Percentiles rank a stretch among this genome's conserved stretches.
Conservation (phyloP, 2,888 invertebrate species). For the Anoncus sp. region DNA sequence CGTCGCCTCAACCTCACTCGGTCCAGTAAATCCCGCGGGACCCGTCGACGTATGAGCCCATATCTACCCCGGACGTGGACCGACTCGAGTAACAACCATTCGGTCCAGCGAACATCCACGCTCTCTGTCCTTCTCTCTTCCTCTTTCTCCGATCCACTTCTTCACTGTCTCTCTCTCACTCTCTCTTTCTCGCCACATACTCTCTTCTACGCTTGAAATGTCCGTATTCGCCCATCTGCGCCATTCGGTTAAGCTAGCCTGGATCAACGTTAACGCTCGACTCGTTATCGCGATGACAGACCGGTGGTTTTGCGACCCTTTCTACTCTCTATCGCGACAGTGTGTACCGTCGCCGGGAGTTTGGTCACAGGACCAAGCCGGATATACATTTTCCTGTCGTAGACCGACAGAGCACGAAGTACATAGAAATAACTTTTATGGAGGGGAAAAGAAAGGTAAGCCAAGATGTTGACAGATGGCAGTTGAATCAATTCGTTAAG, state of each 20-base stretch:
- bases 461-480: background rate
- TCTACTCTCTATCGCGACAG: background rate
- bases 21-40: constrained; percentile 51
- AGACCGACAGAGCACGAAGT: background rate
- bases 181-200: constrained; percentile 7
- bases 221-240: constrained; percentile 46
- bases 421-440: background rate
- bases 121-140: constrained; percentile 8
- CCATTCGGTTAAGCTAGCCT: constrained; percentile 43
- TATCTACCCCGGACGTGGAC: constrained; percentile 50
- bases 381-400: constrained; percentile 2
- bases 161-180: background rate
- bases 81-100: constrained; percentile 57
- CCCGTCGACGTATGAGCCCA: constrained; percentile 46
- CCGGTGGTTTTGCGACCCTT: constrained; percentile 37
- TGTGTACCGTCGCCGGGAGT: background rate
- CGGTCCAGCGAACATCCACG: constrained; percentile 47
- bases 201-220: constrained; percentile 35
- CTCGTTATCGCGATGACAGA: constrained; percentile 52
- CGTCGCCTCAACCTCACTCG: constrained; percentile 31
- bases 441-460: background rate
- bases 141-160: background rate
- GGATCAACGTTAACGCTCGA: constrained; percentile 55
- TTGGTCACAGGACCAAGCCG: constrained; percentile 15
- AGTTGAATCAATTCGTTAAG: too few species aligned